phyloP scores from a whole-genome alignment of 2,797 vertebrate species.

The Hylomyscus alleni region DNA sequence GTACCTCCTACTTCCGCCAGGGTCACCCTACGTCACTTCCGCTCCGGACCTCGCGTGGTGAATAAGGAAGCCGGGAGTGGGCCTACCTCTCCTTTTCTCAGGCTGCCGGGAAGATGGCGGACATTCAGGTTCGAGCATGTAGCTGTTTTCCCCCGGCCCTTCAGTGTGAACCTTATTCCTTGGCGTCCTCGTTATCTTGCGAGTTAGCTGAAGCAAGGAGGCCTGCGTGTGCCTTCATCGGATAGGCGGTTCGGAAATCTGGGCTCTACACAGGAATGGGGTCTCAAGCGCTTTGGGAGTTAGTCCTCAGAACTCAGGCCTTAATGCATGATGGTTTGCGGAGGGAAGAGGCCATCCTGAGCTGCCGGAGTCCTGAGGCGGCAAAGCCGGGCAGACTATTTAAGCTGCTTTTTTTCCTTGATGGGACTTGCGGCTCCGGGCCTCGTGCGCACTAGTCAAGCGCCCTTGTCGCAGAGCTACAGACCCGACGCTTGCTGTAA shows the following conservation, averaged over 20 bases:
- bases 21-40: constrained; percentile 72
- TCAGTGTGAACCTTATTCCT: neutral
- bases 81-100: neutral
- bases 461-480: neutral
- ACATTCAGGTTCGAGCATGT: constrained; percentile 81
- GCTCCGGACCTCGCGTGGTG: neutral
- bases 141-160: neutral
- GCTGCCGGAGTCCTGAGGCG: neutral
- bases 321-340: neutral
- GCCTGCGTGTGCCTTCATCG: neutral
- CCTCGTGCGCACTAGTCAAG: neutral
- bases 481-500: neutral
- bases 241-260: accelerated
- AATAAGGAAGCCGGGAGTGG: constrained; percentile 68
- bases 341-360: neutral
- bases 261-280: neutral
- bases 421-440: neutral
- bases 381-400: neutral
- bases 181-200: neutral
- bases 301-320: neutral
- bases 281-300: neutral
- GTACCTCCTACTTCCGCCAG: neutral
- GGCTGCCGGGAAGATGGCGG: constrained; percentile 84
- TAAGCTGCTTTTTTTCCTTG: neutral
- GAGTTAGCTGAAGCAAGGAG: accelerated